Base-by-base conservation (phyloP, 2,888 invertebrate genomes). In the Chrysolina haemoptera region DNA sequence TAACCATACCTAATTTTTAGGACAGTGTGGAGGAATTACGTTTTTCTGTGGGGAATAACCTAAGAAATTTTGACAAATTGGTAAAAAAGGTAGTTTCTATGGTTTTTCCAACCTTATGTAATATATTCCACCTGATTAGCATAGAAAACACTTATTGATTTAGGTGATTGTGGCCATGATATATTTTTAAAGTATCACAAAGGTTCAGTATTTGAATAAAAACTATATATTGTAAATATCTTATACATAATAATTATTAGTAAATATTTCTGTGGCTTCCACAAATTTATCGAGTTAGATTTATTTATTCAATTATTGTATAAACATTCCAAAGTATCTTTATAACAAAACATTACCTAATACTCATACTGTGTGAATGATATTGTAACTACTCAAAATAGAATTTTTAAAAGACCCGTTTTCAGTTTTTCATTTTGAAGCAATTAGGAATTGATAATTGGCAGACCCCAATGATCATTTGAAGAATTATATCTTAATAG, bases 311-410 rank as follows among this genome's bases (percentile, higher is more conserved):
- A 83, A 84, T 78, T 75, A 78, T 73, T 80, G 78, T 82, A 81
- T 79, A 78, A 81, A 83, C 83, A 83, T 84, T 86, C 85, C 85
- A 84, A 84, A 82, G 83, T 79, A 78, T 82, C 80, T 80, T 80
- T 83, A 82, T 81, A 81, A 83, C 79, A 80, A 82, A 80, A 83
- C 79, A 78, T 81, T 79, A 79, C 67, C 83, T 84, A 85, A 86
- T 86, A 87, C 86, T 87, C 86, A 85, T 82, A 79, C 80, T 84
- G 86, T 87, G 86, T 86, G 86, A 86, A 86, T 82, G 83, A 83
- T 83, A 75, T 70, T 76, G 83, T 81, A 83, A 84, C 81, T 80
- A 81, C 76, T 81, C 79, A 80, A 82, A 83, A 83, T 85, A 84
- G 83, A 85, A 83, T 84, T 84, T 84, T 82, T 82, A 81, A 81